phyloP scores from a whole-genome alignment of 1,140 invertebrate genomes.

The Coptotermes formosanus region DNA sequence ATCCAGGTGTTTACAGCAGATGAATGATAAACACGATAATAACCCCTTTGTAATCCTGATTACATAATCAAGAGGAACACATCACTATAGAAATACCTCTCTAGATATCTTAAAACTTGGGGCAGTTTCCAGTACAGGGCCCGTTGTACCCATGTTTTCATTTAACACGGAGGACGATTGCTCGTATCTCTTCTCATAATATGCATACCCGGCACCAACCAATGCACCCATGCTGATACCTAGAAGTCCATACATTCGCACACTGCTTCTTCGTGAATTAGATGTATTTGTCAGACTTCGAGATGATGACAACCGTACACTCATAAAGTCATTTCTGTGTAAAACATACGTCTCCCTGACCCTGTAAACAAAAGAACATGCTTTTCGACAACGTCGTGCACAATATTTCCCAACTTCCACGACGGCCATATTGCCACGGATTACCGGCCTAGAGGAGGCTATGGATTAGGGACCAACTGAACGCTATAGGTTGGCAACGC shows the following conservation, averaged over 20 bases:
- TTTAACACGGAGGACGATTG: neutral
- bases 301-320: neutral
- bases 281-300: neutral
- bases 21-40: neutral
- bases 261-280: neutral
- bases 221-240: conserved; percentile 26
- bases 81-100: conserved; percentile 17
- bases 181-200: neutral
- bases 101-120: conserved; percentile 25
- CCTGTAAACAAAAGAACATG: neutral
- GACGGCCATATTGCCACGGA: neutral
- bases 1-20: neutral
- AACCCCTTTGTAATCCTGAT: too few species aligned
- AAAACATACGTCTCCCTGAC: neutral
- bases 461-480: too few species aligned
- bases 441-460: neutral
- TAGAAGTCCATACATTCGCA: neutral
- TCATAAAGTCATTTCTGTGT: neutral
- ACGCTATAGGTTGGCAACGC: too few species aligned
- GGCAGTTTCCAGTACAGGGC: neutral
- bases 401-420: neutral
- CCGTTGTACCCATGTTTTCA: neutral
- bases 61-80: too few species aligned
- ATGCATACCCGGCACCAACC: conserved; percentile 25
- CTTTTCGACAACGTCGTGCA: neutral